Conservation (phyloP, 2,888 invertebrate genomes). For the Penaeus monodon region DNA sequence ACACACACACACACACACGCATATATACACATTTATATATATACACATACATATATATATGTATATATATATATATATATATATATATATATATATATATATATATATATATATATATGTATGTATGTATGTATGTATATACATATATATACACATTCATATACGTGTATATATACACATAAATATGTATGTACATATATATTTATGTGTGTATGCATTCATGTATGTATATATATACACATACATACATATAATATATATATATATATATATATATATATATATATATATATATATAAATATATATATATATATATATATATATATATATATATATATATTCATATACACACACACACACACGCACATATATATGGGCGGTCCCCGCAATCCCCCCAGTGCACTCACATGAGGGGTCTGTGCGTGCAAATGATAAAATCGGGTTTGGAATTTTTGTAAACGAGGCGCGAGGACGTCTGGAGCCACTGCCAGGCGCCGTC, state of each 20-base stretch:
- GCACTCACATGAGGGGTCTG: slow-evolving; percentile 92
- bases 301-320: too few relatives aligned
- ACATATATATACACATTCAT: slow-evolving; percentile 18
- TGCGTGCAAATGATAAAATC: slow-evolving; percentile 99
- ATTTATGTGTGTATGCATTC: not conserved
- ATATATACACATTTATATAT: slow-evolving; percentile 6
- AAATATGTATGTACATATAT: not conserved
- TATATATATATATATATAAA: too few relatives aligned
- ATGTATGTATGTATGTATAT: not conserved
- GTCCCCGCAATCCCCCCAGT: not conserved
- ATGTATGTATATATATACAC: not conserved
- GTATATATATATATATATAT: too few relatives aligned
- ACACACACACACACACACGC: not conserved
- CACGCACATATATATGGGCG: not conserved
- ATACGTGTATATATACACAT: slow-evolving; percentile 3
- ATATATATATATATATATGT: too few relatives aligned
- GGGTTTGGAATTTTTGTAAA: slow-evolving; percentile 99
- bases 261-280: too few relatives aligned
- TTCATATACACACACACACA: not conserved
- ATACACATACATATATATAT: too few relatives aligned
- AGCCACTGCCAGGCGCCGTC: slow-evolving; percentile 97
- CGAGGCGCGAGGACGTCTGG: slow-evolving; percentile 95
- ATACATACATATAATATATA: not conserved
- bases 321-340: not conserved
- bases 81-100: too few relatives aligned